Conservation (phyloP, 2,113 vertebrate genomes). For the Carollia perspicillata region DNA sequence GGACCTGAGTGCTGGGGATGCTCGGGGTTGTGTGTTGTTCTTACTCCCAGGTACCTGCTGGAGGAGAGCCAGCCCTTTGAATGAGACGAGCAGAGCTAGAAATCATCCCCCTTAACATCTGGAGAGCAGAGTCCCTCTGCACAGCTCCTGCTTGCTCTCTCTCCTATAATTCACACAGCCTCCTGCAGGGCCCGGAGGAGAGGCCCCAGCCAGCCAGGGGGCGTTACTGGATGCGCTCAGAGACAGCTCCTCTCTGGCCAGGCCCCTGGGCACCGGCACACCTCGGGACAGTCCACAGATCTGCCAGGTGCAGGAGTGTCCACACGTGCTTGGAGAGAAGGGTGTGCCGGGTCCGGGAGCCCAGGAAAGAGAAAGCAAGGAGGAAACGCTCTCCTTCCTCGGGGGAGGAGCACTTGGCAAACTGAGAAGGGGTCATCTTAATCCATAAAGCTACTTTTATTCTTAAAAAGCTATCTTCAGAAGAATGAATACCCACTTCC, state of each 20-base stretch:
- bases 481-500: neutral
- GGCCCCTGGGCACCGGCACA: neutral
- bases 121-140: neutral
- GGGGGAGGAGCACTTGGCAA: neutral
- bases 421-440: neutral
- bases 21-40: constrained; percentile 35
- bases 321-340: fast-evolving
- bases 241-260: neutral
- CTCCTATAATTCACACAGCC: neutral
- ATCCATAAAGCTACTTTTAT: neutral
- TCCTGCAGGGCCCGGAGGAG: neutral
- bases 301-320: fast-evolving
- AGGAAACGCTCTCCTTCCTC: neutral
- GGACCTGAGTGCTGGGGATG: neutral
- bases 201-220: neutral
- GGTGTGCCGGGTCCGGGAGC: neutral
- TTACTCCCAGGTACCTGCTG: neutral
- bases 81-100: neutral
- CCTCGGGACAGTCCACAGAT: neutral
- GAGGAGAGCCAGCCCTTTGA: neutral
- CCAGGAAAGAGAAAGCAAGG: neutral
- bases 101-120: neutral
- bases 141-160: neutral
- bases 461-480: neutral
- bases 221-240: neutral